These are phyloP conservation scores for Gisinianus flammeolus DNA, from an alignment of 2,888 invertebrate genomes.

Conservation along the genomic window DNA sequence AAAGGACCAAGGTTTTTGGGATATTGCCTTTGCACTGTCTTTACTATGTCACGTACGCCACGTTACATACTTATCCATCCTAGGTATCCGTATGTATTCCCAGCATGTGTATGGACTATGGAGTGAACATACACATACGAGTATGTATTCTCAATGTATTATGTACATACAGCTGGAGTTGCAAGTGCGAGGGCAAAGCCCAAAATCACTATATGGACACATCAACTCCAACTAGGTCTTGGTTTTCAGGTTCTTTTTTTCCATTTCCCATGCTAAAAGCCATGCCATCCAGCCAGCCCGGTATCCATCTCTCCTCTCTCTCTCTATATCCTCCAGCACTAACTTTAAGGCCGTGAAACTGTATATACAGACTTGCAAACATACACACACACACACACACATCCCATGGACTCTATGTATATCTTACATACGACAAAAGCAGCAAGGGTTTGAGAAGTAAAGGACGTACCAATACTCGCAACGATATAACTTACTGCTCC, in stretches of 20 bases:
- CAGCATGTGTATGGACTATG: neutral
- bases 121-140: neutral
- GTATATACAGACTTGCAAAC: neutral
- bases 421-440: neutral
- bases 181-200: neutral
- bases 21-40: conserved; percentile 28
- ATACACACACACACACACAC: too few relatives aligned
- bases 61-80: conserved; percentile 23
- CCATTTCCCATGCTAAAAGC: neutral
- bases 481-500: conserved; percentile 11
- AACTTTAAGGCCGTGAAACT: neutral
- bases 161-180: neutral
- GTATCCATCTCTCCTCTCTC: neutral
- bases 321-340: neutral
- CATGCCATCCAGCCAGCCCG: neutral
- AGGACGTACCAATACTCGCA: neutral
- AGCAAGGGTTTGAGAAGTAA: neutral
- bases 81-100: neutral
- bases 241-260: neutral
- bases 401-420: neutral
- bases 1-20: conserved; percentile 10
- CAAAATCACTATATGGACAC: conserved; percentile 12
- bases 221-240: neutral
- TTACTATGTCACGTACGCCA: conserved; percentile 35
- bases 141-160: neutral